Conservation (phyloP, 2,797 vertebrate species). For the Hoplostethus mediterraneus region DNA sequence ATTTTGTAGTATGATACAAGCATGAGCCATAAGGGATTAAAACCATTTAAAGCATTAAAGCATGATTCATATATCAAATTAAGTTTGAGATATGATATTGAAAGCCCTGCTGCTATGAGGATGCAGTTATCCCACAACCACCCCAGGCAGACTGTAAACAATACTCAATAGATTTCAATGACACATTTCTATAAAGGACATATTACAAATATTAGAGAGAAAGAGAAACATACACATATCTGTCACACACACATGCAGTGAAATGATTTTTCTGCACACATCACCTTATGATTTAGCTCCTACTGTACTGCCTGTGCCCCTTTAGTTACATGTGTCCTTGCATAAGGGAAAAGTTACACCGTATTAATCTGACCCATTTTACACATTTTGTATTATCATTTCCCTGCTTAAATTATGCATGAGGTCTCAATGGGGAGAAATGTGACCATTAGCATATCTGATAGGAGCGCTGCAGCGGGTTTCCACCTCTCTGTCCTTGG, state of each 20-base stretch:
- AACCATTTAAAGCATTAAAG: conserved; percentile 46
- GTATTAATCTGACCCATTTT: conserved; percentile 79
- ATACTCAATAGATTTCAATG: not conserved
- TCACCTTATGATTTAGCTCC: conserved; percentile 14
- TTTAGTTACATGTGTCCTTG: conserved; percentile 70
- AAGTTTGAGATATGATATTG: conserved; percentile 21
- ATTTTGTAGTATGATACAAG: conserved; percentile 45
- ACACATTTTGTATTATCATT: conserved; percentile 81
- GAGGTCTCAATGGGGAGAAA: conserved; percentile 82
- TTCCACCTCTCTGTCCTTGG: conserved; percentile 84
- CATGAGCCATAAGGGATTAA: conserved; percentile 43
- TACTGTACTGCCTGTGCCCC: conserved; percentile 33
- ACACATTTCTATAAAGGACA: conserved; percentile 13
- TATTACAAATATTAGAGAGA: conserved; percentile 32
- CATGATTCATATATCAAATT: conserved; percentile 28
- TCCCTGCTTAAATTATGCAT: conserved; percentile 85
- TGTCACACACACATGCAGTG: no score
- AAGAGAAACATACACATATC: no score
- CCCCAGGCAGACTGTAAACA: conserved; percentile 14
- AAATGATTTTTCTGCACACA: no score
- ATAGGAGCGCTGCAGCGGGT: conserved; percentile 74
- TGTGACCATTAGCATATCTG: conserved; percentile 87
- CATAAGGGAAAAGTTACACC: conserved; percentile 73
- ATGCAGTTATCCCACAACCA: not conserved
- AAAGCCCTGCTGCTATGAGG: not conserved